Conservation (phyloP, 2,888 invertebrate genomes). For the Taenaris catops region DNA sequence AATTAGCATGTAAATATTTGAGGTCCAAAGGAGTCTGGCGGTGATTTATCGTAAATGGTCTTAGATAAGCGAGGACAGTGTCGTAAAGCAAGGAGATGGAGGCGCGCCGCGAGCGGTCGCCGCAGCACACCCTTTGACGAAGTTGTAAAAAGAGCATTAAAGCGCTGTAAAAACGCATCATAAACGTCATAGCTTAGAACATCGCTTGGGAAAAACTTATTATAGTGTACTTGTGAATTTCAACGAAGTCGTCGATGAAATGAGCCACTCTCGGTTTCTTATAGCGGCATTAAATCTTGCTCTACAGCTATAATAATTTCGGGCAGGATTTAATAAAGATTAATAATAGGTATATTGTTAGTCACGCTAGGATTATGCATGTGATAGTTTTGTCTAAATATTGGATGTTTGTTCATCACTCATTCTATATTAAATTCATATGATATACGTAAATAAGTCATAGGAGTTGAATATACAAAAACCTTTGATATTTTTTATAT, state of each 20-base stretch:
- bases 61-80: slow-evolving; percentile 67
- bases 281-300: slow-evolving; percentile 37
- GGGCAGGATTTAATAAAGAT: slow-evolving; percentile 3
- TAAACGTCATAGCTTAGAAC: slow-evolving; percentile 36
- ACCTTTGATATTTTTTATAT: too few relatives aligned
- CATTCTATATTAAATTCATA: too few relatives aligned
- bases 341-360: too few relatives aligned
- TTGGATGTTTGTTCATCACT: too few relatives aligned
- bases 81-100: slow-evolving; percentile 64
- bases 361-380: too few relatives aligned
- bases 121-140: slow-evolving; percentile 69
- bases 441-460: too few relatives aligned
- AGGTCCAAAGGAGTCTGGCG: slow-evolving; percentile 69
- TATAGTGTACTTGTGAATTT: slow-evolving; percentile 76
- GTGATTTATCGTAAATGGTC: slow-evolving; percentile 72
- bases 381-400: too few relatives aligned
- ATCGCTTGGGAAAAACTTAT: slow-evolving; percentile 45
- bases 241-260: slow-evolving; percentile 64
- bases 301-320: slow-evolving; percentile 13
- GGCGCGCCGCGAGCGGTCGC: slow-evolving; percentile 32
- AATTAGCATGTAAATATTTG: slow-evolving; percentile 80
- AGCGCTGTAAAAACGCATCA: slow-evolving; percentile 78
- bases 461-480: too few relatives aligned
- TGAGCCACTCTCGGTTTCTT: slow-evolving; percentile 40
- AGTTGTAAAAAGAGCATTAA: slow-evolving; percentile 79